Conservation (phyloP, 2,113 vertebrate genomes). For the Pipa parva region DNA sequence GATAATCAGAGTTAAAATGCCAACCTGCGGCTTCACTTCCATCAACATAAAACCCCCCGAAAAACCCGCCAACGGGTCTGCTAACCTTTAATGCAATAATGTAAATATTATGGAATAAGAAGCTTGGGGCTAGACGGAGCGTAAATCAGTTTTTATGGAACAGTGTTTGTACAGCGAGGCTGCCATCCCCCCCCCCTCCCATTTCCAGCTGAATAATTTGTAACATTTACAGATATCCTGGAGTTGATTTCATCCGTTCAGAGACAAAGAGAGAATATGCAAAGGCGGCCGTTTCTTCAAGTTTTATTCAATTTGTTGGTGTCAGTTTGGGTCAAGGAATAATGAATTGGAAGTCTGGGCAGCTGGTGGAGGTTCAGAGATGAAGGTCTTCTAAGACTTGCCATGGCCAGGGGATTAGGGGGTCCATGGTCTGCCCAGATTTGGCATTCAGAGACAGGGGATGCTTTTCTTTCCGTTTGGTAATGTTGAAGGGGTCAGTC, state of each 20-base stretch:
- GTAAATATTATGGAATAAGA: slow-evolving; percentile 15
- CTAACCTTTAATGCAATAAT: slow-evolving; percentile 32
- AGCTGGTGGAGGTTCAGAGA: not conserved
- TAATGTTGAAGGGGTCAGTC: slow-evolving; percentile 46
- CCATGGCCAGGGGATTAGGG: too few relatives aligned
- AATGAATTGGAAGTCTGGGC: not conserved
- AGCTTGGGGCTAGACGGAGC: not conserved
- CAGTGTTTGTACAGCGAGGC: not conserved
- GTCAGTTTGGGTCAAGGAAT: not conserved
- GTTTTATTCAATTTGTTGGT: not conserved
- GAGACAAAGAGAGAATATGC: not conserved
- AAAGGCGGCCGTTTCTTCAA: not conserved
- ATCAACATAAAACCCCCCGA: too few relatives aligned
- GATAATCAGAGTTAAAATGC: not conserved
- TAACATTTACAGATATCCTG: slow-evolving; percentile 25
- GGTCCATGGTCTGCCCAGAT: too few relatives aligned
- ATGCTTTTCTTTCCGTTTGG: not conserved
- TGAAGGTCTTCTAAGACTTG: not conserved
- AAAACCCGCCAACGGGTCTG: not conserved
- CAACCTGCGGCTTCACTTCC: slow-evolving; percentile 1
- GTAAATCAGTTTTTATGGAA: slow-evolving; percentile 17
- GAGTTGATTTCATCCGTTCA: not conserved
- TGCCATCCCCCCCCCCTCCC: too few relatives aligned
- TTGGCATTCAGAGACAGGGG: too few relatives aligned
- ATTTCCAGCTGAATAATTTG: slow-evolving; percentile 8